Base-by-base conservation (phyloP, 2,113 vertebrate species). In the Myrmecophaga tridactyla region DNA sequence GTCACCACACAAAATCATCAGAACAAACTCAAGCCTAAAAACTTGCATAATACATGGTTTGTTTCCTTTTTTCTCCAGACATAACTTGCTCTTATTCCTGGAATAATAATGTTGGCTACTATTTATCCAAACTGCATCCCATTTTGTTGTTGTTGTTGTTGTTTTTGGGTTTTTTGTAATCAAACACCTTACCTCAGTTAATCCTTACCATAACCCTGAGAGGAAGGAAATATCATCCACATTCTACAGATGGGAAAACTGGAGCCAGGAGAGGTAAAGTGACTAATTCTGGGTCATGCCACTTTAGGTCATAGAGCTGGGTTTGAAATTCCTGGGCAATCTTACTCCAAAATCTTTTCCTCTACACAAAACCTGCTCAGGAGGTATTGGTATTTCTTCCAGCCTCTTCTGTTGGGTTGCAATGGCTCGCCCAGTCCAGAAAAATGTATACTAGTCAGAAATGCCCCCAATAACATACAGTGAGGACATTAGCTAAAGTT, bases 361-460 rank as follows among this genome's bases (percentile, higher is more conserved):
- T 76, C 27, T 51, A 34, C 11, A 48, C 43, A 87, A 70, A 95
- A 90, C 2, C 62, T 89, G 29, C 72, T 91, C 78, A 72, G 20
- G 89, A 70, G 10, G 53, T 13, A 15, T 60, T 34, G 73, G 39
- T 85, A 76, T 84, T 70, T 76, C 43, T 92, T 39, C 43, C 34
- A 77, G 34, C 21, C 29, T 87, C 51, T 15, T 73, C 48, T 90
- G 51, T 58, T 29, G 23, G 4, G 6, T 67, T 67, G 9, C 58
- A 87, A 75, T 60, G 34, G 53, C 51, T 76, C 18, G 62, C 39
- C 21, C 43, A 36, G 63, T 85, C 43, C 29, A 88, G 8, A 56
- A 96, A 82, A 48, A 72, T 20, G 31, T 48, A 69, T 58, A 39
- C 73, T 93, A 75, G 84, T 67, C 75, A 92, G 31, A 89, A 77